Conservation (phyloP, 2,797 vertebrate genomes). For the Coregonus sp. region DNA sequence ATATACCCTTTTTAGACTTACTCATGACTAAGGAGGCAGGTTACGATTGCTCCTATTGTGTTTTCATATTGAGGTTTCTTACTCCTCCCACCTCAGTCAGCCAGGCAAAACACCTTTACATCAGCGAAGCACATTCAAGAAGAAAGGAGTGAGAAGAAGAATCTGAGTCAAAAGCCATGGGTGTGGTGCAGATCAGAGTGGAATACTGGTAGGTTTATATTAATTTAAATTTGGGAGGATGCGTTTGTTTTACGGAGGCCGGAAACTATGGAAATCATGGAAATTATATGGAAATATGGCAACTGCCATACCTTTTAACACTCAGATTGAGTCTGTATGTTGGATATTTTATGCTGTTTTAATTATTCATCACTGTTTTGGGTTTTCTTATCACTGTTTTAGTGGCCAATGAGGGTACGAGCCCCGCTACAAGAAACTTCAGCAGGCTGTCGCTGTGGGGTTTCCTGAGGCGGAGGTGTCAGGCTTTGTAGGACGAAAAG, state of each 20-base stretch:
- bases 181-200: conserved; percentile 57
- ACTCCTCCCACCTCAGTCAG: background rate
- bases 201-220: conserved; percentile 74
- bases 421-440: conserved; percentile 88
- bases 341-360: background rate
- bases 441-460: conserved; percentile 74
- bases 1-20: background rate
- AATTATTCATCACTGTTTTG: background rate
- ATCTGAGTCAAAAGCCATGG: conserved; percentile 49
- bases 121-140: background rate
- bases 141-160: background rate
- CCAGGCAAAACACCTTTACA: background rate
- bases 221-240: background rate
- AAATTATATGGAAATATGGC: background rate
- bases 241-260: background rate
- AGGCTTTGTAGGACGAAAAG: conserved; percentile 80
- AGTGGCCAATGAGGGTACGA: conserved; percentile 91
- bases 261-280: background rate
- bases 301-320: background rate
- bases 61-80: background rate
- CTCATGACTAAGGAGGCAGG: background rate
- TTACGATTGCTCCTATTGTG: no score
- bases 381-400: background rate
- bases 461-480: conserved; percentile 87
- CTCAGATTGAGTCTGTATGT: no score